phyloP scores from a whole-genome alignment of 2,888 invertebrate species.

The Morpho helenor region DNA sequence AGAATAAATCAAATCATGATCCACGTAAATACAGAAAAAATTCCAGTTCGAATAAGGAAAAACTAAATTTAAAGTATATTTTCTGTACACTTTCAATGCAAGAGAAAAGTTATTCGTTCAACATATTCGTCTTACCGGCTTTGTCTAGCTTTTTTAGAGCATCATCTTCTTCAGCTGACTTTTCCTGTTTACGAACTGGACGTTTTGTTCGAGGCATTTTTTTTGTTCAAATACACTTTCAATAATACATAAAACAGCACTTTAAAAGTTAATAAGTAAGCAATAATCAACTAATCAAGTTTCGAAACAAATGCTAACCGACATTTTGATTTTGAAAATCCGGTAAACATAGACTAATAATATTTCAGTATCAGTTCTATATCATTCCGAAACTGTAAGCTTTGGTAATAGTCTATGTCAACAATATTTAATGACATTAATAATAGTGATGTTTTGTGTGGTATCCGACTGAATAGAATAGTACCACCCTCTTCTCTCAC shows the following conservation, averaged over 20 bases:
- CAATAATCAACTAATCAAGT: neutral
- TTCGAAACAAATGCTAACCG: slow-evolving; percentile 7
- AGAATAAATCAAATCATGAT: too few species aligned
- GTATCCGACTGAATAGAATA: too few species aligned
- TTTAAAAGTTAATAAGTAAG: neutral
- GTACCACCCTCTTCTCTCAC: too few species aligned
- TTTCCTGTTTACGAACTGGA: slow-evolving; percentile 53
- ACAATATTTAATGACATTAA: too few species aligned
- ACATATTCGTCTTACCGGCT: slow-evolving; percentile 39
- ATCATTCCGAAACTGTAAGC: neutral
- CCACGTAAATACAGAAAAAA: too few species aligned
- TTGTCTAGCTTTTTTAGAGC: slow-evolving; percentile 52
- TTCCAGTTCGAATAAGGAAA: too few species aligned
- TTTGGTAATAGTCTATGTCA: too few species aligned
- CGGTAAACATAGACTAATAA: neutral
- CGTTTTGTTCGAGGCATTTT: slow-evolving; percentile 71
- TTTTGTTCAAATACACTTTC: neutral
- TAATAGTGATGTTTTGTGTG: too few species aligned
- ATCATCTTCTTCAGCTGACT: slow-evolving; percentile 46
- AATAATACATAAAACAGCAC: neutral
- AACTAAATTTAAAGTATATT: too few species aligned
- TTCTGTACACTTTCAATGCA: too few species aligned
- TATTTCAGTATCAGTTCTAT: too few species aligned
- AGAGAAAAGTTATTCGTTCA: too few species aligned
- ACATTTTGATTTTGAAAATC: slow-evolving; percentile 14